These are phyloP conservation scores for Daboia siamensis DNA, from an alignment of 2,113 vertebrate species.

Conservation along the genomic window DNA sequence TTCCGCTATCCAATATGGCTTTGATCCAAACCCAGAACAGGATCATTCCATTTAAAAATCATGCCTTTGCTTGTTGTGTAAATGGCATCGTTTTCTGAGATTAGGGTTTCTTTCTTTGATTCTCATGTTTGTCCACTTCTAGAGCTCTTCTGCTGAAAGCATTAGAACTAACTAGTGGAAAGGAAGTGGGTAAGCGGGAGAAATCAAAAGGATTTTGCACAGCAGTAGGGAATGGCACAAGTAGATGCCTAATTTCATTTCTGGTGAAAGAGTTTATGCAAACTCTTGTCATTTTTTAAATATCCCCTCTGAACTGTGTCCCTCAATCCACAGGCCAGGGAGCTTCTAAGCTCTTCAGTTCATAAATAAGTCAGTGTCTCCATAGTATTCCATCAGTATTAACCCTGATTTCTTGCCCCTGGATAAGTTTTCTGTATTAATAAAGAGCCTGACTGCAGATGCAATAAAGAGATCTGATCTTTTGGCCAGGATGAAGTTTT, in stretches of 20 bases:
- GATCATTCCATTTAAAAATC: no score
- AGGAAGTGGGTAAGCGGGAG: neutral
- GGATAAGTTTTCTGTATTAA: neutral
- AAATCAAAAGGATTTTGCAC: neutral
- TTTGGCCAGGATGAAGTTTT: neutral
- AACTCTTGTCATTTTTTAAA: neutral
- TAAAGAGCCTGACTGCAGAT: no score
- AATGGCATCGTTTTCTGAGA: no score
- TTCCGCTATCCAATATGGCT: no score
- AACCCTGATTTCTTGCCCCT: neutral
- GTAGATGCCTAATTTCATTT: constrained; percentile 15
- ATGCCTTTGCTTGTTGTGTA: no score
- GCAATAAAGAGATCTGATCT: neutral
- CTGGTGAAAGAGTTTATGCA: no score
- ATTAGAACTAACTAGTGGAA: neutral
- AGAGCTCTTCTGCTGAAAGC: neutral
- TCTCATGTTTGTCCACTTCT: neutral
- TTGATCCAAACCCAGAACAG: no score
- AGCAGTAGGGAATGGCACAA: neutral
- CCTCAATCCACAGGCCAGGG: neutral
- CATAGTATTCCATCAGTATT: neutral
- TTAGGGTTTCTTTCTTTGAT: no score
- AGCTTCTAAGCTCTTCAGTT: neutral
- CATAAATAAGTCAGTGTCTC: neutral
- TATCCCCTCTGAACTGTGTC: neutral